phyloP scores from a whole-genome alignment of 2,797 vertebrate genomes.

The Rhinogobio ventralis region DNA sequence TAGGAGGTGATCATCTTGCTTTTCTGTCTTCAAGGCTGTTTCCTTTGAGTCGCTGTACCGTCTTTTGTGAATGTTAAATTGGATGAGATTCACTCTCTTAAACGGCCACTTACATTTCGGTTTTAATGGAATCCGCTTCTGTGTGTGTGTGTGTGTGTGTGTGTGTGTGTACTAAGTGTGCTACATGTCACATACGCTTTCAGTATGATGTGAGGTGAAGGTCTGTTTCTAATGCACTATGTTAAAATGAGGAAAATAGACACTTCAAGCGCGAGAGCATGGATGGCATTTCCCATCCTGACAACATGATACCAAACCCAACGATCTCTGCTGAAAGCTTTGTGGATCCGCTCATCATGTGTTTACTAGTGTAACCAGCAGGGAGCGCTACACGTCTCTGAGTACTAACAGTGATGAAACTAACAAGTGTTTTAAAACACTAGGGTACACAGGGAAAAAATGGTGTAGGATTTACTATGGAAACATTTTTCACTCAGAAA shows the following conservation, averaged over 20 bases:
- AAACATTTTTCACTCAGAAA: neutral
- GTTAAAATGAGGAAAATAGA: neutral
- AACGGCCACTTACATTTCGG: slow-evolving; percentile 48
- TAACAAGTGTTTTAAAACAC: neutral
- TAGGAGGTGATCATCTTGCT: slow-evolving; percentile 31
- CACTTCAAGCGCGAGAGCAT: neutral
- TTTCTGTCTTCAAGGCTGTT: slow-evolving; percentile 52
- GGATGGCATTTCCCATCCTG: neutral
- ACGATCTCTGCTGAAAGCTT: neutral
- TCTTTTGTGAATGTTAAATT: slow-evolving; percentile 58
- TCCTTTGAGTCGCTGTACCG: slow-evolving; percentile 14
- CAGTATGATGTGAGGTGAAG: slow-evolving; percentile 21
- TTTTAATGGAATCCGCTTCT: slow-evolving; percentile 53
- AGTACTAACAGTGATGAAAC: slow-evolving; percentile 14
- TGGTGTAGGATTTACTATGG: neutral
- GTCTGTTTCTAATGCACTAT: slow-evolving; percentile 27
- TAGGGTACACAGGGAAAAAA: too few relatives aligned
- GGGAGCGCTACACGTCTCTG: slow-evolving; percentile 19
- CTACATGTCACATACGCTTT: neutral
- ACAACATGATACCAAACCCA: neutral
- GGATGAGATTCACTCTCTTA: slow-evolving; percentile 44
- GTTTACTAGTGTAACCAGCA: slow-evolving; percentile 37
- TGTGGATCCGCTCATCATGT: neutral
- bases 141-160: neutral
- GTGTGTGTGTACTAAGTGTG: neutral